Conservation (phyloP, 2,888 invertebrate species). For the Sisyra terminalis region DNA sequence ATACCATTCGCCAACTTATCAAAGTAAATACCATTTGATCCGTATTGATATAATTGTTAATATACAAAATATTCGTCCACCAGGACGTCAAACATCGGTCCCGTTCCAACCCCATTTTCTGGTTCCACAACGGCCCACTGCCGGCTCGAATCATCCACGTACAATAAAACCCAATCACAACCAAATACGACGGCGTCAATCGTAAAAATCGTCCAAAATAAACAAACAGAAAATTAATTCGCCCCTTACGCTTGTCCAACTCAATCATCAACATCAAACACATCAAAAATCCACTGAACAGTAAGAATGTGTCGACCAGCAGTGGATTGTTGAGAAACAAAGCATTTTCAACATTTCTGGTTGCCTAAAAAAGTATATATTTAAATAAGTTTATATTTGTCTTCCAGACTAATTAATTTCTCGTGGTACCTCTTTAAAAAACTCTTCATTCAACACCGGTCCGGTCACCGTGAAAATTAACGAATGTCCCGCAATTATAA, state of each 20-base stretch:
- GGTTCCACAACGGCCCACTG: slow-evolving; percentile 59
- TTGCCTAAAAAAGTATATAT: slow-evolving; percentile 30
- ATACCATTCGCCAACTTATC: too few relatives aligned
- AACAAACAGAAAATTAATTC: slow-evolving; percentile 40
- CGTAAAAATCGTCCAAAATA: slow-evolving; percentile 51
- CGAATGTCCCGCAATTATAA: slow-evolving; percentile 49
- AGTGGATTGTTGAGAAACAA: slow-evolving; percentile 49
- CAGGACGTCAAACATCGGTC: slow-evolving; percentile 47
- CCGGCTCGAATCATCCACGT: slow-evolving; percentile 53
- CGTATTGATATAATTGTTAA: slow-evolving; percentile 54
- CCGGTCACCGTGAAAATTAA: slow-evolving; percentile 48
- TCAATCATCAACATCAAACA: slow-evolving; percentile 47
- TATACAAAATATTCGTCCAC: slow-evolving; percentile 59
- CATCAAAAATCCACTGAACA: slow-evolving; percentile 54
- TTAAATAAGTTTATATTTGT: too few relatives aligned
- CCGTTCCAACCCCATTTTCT: slow-evolving; percentile 33
- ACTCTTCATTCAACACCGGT: slow-evolving; percentile 46
- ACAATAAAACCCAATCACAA: slow-evolving; percentile 54
- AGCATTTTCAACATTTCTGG: slow-evolving; percentile 36
- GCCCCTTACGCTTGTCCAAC: slow-evolving; percentile 45
- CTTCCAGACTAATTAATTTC: neutral
- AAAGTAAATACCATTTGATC: slow-evolving; percentile 45
- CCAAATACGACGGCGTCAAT: slow-evolving; percentile 56
- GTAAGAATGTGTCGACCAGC: slow-evolving; percentile 54
- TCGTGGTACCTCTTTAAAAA: slow-evolving; percentile 35